These are phyloP conservation scores for Drusus annulatus DNA, from an alignment of 1,140 invertebrate species.

Conservation along the genomic window DNA sequence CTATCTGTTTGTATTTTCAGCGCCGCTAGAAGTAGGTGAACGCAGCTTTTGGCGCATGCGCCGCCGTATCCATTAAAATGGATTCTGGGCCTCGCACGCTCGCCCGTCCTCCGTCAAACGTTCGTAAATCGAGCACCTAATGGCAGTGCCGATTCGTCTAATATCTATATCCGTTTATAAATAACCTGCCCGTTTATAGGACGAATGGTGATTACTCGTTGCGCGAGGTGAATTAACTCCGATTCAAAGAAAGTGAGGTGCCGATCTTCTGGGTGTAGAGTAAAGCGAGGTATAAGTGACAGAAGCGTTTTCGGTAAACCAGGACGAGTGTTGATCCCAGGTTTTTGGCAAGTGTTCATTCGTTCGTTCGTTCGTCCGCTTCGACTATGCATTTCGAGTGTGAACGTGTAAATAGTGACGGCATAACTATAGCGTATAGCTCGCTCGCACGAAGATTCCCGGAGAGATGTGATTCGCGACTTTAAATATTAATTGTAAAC, in stretches of 20 bases:
- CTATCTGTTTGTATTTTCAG: not conserved
- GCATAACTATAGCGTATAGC: constrained; percentile 3
- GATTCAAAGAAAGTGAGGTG: constrained; percentile 21
- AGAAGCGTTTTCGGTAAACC: constrained; percentile 14
- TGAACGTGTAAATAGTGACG: constrained; percentile 32
- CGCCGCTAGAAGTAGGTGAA: constrained; percentile 56
- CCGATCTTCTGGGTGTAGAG: constrained; percentile 34
- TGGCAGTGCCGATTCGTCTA: constrained; percentile 26
- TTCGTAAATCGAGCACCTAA: constrained; percentile 40
- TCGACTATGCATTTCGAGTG: constrained; percentile 22
- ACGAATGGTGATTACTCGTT: not conserved
- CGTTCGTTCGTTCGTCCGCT: constrained; percentile 28
- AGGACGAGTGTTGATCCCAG: constrained; percentile 46
- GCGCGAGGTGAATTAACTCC: not conserved
- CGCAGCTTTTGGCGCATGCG: constrained; percentile 62
- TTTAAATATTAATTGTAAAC: constrained; percentile 17
- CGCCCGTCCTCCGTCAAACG: constrained; percentile 56
- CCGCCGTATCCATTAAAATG: constrained; percentile 63
- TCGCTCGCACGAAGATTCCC: too few species aligned
- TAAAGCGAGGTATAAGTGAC: not conserved
- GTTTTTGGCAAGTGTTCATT: constrained; percentile 43
- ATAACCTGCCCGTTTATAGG: constrained; percentile 39
- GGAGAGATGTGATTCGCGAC: not conserved
- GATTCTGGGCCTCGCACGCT: constrained; percentile 66
- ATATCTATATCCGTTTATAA: constrained; percentile 37